Base-by-base conservation (phyloP, 2,888 invertebrate genomes). In the Callimorpha dominula region DNA sequence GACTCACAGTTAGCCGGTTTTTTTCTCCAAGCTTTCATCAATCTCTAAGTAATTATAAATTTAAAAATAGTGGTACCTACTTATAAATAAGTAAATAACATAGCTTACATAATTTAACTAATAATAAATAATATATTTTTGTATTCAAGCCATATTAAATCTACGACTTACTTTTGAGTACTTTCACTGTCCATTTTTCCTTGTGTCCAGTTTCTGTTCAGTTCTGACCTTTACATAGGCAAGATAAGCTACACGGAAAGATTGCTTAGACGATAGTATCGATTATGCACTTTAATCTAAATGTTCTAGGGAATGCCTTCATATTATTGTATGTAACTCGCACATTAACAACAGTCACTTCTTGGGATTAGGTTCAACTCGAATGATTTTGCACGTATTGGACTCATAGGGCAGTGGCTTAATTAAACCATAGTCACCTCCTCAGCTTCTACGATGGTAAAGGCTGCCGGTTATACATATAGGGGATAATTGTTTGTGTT, bases 181-280 rank as follows among this genome's bases (percentile, higher is more conserved):
- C n/a, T n/a, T 54, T 8, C n/a, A n/a, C 31, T 31, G 14, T 63
- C 50, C 70, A 50, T 70, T 70, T 64, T 20, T 20, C 43, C 43
- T 63, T 54, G 63, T 72, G 54, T 15, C 50, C 57, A 54, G n/a
- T n/a, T n/a, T n/a, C n/a, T n/a, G n/a, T n/a, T n/a, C 68, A 9
- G 52, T 17, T 17, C 31, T 78, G 83, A 82, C 84, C 83, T 85
- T 78, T 80, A 74, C 69, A 70, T 70, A 68, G 71, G 46, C 68
- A 69, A 78, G 77, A 78, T 78, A 82, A 75, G 73, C 73, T 71
- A 73, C 72, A 77, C 74, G 75, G 70, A 69, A 72, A 79, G 79
- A 79, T 82, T 69, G 66, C 57, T 69, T 17, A 63, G 65, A 20
- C 79, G 79, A 80, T 79, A 73, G 50, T 63, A 81, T 78, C 72